Base-by-base conservation (phyloP, 2,797 vertebrate species). In the Artibeus jamaicensis region DNA sequence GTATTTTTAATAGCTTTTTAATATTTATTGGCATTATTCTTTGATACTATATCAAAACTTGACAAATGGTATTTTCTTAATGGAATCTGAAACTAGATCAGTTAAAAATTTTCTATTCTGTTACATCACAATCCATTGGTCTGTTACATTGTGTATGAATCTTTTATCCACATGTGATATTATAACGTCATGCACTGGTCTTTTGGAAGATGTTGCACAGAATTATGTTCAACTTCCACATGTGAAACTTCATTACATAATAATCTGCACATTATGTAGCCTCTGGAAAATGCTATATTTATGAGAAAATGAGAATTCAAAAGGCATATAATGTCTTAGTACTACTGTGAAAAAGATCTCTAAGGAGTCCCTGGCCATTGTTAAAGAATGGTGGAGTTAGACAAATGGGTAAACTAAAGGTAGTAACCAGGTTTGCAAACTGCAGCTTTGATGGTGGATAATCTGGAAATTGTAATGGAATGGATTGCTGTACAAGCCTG, bases 151-250 rank as follows among this genome's bases (percentile, higher is more conserved):
- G 89, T 48, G 42, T 89, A 46, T 89, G 39, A 26, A 24, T 89
- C 46, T 95, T 79, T 92, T 86, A 74, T 96, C 8, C 16, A 65
- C 84, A 86, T 3, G 21, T 88, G 55, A 84, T 95, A 94, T 91
- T 62, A 77, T 78, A 89, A 53, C 55, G 82, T 46, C n/a, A 26
- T 89, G 12, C 39, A 11, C 94, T 91, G 29, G 34, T 65, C n/a
- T 53, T 87, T 96, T 95, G 32, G 76, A 95, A 94, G 89, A 89
- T 92, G 34, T 24, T 90, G 53, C 9, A 39, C 21, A 85, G 82
- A 86, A 94, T 89, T 96, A 89, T 85, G 3, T 85, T 93, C 57
- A 79, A 21, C 32, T 96, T 96, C 46, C 46, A 81, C n/a, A 85
- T 73, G 18, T 87, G 81, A 92, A 68, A 79, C 16, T 67, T 89